phyloP scores from a whole-genome alignment of 2,888 invertebrate genomes.

The Brassicogethes aeneus region DNA sequence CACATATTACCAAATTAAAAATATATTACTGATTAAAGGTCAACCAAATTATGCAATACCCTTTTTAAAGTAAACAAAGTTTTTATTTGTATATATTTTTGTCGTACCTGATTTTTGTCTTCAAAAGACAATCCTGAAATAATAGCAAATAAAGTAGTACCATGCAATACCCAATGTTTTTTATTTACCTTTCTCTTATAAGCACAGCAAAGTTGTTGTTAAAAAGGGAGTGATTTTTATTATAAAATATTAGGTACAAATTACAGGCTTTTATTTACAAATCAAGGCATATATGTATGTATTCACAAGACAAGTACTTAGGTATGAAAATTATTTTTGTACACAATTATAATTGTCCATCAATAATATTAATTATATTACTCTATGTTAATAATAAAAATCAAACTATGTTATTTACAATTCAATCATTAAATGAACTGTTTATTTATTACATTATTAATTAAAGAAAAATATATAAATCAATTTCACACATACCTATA shows the following conservation, averaged over 20 bases:
- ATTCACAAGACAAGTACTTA: background rate
- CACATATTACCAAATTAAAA: too few species aligned
- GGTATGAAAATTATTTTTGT: background rate
- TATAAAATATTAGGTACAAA: conserved; percentile 6
- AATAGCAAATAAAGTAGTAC: too few species aligned
- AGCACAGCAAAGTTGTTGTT: background rate
- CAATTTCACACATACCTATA: conserved; percentile 10
- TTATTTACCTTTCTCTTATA: too few species aligned
- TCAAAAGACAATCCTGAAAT: too few species aligned
- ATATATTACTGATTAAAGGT: background rate
- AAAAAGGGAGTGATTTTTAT: background rate
- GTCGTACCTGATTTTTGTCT: too few species aligned
- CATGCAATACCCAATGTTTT: too few species aligned
- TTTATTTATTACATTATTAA: background rate
- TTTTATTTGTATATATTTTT: too few species aligned
- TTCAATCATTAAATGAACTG: background rate
- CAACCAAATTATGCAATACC: background rate
- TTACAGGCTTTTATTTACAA: conserved; percentile 9
- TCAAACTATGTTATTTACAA: too few species aligned
- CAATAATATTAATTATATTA: conserved; percentile 13
- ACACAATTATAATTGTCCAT: conserved; percentile 5
- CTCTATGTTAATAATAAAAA: conserved; percentile 11
- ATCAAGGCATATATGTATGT: conserved; percentile 8
- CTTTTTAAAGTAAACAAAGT: too few species aligned
- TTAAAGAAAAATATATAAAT: background rate